These are phyloP conservation scores for Vultur gryphus DNA, from an alignment of 2,797 vertebrate species.

Conservation along the genomic window DNA sequence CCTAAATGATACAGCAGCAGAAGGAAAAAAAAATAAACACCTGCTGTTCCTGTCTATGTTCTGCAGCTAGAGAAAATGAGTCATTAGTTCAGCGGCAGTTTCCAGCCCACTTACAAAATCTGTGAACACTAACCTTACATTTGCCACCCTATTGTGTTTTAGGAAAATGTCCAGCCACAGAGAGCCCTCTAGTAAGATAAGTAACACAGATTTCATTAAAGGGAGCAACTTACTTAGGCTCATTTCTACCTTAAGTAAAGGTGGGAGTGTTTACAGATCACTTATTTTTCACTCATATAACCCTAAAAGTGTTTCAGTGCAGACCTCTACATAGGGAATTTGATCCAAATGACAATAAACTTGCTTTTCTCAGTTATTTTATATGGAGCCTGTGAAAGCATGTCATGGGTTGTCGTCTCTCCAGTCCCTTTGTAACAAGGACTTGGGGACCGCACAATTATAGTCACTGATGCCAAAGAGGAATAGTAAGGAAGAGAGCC, in stretches of 20 bases:
- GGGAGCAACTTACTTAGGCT: background rate
- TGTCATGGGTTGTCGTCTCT: background rate
- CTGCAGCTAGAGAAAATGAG: constrained; percentile 44
- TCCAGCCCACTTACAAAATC: constrained; percentile 46
- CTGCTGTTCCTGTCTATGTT: constrained; percentile 52
- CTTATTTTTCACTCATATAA: background rate
- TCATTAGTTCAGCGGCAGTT: constrained; percentile 50
- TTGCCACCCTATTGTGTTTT: background rate
- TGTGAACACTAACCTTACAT: background rate
- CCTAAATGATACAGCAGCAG: constrained; percentile 21
- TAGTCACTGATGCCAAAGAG: background rate
- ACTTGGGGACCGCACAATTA: background rate
- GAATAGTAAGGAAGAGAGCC: background rate
- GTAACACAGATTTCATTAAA: background rate
- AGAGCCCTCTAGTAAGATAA: background rate
- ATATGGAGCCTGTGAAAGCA: background rate
- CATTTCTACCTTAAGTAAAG: background rate
- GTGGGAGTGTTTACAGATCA: background rate
- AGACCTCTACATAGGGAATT: background rate
- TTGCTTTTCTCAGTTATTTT: background rate
- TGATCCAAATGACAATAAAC: background rate
- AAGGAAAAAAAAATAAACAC: constrained; percentile 38
- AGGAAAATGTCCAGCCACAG: background rate
- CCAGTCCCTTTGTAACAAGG: background rate
- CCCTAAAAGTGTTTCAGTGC: background rate